Base-by-base conservation (phyloP, 2,113 vertebrate species). In the Tangachromis dhanisi region DNA sequence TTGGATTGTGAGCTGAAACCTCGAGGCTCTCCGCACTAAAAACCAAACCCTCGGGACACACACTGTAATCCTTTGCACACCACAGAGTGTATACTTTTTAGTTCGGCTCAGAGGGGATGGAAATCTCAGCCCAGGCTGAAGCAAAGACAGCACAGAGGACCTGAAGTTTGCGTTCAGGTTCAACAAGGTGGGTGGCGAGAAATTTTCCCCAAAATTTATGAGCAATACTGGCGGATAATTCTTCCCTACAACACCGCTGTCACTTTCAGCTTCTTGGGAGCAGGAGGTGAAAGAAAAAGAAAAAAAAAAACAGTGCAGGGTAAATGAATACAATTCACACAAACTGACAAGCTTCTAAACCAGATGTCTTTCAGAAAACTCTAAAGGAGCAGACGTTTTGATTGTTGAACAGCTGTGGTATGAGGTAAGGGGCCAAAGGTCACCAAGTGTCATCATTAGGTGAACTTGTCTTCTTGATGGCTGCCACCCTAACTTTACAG, bases 381-480 rank as follows among this genome's bases (percentile, higher is more conserved):
- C 26, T 24, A 71, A 13, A 73, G 31, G 47, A 84, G 63, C 71
- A 59, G 79, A 91, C 26, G 76, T 81, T 92, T 66, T 87, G 89
- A 89, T 90, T 87, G 83, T 59, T 87, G 85, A 87, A 78, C 94
- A 94, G 90, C 92, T 92, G 87, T 66, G 19, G 57, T 33, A 68
- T 91, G 91, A 92, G 78, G 90, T 82, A 91, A 87, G 85, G 53
- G n/a, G 59, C 42, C 49, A 49, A 53, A 85, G 92, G 88, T 92
- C 88, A n/a, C 90, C 80, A n/a, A 16, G 76, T 93, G 95, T 90
- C 92, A 92, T 90, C 92, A 95, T 96, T 93, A 95, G 87, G 55
- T 88, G 94, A 95, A 94, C 96, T 80, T 71, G 89, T 96, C 93
- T 93, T 40, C 33, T 84, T 95, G 94, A 95, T 47, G 88, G 88